Evolutionary conservation across 1,140 invertebrate species (phyloP), one percentile per base, ranked within the genome.

Genomic region (Medauroidea extradentata): DNA sequence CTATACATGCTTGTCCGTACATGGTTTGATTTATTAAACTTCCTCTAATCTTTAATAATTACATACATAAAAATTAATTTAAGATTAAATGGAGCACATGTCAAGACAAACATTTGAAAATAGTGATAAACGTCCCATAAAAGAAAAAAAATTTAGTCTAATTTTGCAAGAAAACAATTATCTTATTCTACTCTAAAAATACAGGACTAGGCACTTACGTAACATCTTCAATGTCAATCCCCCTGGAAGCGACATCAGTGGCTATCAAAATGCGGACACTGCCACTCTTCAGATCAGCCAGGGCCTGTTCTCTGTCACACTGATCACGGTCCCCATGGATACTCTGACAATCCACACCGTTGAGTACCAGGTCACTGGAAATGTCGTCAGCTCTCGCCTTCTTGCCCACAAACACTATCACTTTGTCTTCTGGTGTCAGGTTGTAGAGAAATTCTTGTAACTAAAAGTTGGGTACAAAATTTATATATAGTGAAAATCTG

Each of bases 271-370:
- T 91, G 29, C 80, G 80, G 0, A 89, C 87, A 5, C 74, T 69
- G 0, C 92, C 91, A 58, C 77, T 79, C 67, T 87, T 87, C 57
- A 97, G 85, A 64, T 94, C 91, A 29, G 84, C 82, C 8, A 96
- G 75, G 8, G 93, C 91, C 71, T 85, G 85, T 72, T 96, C 93
- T 46, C 94, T 77, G 69, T 96, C 94, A 65, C 59, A 69, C 68
- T 96, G 94, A 42, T 94, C 92, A 57, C 91, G 81, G 67, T 90
- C 88, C n/a, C 93, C 93, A 77, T 96, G 93, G 61, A 97, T 88
- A 57, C 88, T 85, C 65, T 92, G 85, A 62, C 84, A 87, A 14
- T 74, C 64, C 38, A 92, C 79, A 1, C 84, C 83, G 51, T 78
- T 74, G 18, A 94, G 59, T 23, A 80, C 79, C 13, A 96, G 72